Conservation (phyloP, 1,140 invertebrate genomes). For the Brachionus koreanus region DNA sequence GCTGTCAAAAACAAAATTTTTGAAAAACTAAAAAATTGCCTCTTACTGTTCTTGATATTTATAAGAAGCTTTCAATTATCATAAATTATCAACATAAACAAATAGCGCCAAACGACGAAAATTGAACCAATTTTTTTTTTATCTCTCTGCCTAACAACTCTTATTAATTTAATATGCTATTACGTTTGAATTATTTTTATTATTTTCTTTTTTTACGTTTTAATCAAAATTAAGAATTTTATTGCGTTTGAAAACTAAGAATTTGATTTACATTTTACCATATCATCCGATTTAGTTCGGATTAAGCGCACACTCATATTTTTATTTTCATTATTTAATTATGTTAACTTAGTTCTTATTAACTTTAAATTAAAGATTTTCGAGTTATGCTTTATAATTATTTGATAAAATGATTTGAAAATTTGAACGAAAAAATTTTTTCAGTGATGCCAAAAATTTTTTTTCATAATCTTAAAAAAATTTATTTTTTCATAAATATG, state of each 20-base stretch:
- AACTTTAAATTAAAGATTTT: too few relatives aligned
- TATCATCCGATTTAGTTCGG: not conserved
- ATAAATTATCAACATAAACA: conserved; percentile 10
- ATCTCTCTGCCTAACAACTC: not conserved
- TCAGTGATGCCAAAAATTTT: too few relatives aligned
- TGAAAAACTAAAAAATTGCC: not conserved
- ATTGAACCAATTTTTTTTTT: not conserved
- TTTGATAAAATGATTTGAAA: too few relatives aligned
- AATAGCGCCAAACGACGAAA: not conserved
- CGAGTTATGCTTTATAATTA: too few relatives aligned
- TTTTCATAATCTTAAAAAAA: too few relatives aligned
- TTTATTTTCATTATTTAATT: not conserved
- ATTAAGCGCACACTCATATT: not conserved
- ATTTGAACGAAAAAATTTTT: too few relatives aligned
- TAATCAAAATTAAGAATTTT: not conserved
- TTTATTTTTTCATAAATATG: too few relatives aligned
- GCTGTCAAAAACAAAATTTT: not conserved
- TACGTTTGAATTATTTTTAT: not conserved
- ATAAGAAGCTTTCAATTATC: not conserved
- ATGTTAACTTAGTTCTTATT: not conserved
- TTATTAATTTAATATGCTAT: not conserved
- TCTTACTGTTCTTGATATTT: not conserved
- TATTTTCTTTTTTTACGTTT: not conserved
- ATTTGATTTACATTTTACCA: not conserved
- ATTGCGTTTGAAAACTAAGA: not conserved